Percentiles rank a stretch among this genome's conserved stretches.
phyloP scores from a whole-genome alignment of 2,797 vertebrate genomes.

The Hephaestus fuliginosus region DNA sequence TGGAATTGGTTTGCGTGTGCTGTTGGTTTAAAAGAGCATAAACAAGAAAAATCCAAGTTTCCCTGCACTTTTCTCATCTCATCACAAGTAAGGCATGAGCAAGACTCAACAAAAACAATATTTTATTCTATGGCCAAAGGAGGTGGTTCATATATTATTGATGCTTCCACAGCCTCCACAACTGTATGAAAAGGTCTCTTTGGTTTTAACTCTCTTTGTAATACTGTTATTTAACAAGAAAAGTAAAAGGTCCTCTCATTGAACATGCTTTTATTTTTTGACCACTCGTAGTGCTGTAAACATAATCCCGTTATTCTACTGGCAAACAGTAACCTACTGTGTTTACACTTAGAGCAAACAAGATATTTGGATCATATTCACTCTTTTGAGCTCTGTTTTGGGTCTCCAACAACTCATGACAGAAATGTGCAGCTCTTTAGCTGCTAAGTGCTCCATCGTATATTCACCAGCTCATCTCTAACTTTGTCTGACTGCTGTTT shows the following conservation, averaged over 20 bases:
- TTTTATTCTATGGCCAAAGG: neutral
- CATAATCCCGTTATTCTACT: neutral
- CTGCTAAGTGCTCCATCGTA: neutral
- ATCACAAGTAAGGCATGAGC: constrained; percentile 8
- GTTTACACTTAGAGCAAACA: neutral
- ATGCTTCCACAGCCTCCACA: neutral
- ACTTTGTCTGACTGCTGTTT: neutral
- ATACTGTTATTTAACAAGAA: neutral
- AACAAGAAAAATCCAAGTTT: constrained; percentile 24
- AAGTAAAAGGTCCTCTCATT: neutral
- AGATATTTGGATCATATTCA: neutral
- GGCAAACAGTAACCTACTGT: neutral
- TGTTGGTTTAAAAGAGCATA: constrained; percentile 22
- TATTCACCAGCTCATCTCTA: neutral
- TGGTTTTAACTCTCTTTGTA: neutral
- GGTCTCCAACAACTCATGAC: too few relatives aligned
- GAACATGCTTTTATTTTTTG: neutral
- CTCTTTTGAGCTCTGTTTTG: neutral
- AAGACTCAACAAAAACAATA: neutral
- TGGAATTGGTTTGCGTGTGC: constrained; percentile 35
- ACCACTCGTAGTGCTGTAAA: neutral
- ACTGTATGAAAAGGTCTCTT: neutral
- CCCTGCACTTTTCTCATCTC: constrained; percentile 17
- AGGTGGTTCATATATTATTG: neutral
- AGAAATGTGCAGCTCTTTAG: neutral